Evolutionary conservation across 2,888 invertebrate genomes (phyloP).

Genomic region (Balanococcus diminutus): DNA sequence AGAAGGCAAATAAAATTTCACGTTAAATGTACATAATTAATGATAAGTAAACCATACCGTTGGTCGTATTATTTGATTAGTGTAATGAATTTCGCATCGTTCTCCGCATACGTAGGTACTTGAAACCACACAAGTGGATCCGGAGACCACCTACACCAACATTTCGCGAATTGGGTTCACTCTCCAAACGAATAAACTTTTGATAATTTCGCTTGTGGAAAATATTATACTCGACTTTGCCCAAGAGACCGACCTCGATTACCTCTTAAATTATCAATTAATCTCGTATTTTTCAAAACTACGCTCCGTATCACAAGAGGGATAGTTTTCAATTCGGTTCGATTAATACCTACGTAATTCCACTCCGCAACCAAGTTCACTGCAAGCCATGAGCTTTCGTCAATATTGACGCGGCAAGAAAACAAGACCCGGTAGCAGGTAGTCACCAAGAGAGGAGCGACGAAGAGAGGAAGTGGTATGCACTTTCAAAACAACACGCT

Average conservation of each 20-base stretch:
- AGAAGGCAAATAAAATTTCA: slow-evolving; percentile 6
- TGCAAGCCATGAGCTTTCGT: background rate
- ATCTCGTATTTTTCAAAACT: background rate
- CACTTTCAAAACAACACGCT: background rate
- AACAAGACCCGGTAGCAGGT: background rate
- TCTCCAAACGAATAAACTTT: background rate
- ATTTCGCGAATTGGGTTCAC: too few species aligned
- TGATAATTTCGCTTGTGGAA: background rate
- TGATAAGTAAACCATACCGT: background rate
- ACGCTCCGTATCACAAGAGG: background rate
- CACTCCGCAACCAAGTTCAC: too few species aligned
- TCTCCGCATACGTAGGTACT: too few species aligned
- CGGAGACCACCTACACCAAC: too few species aligned
- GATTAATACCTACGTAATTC: background rate
- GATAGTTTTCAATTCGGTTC: background rate
- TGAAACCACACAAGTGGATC: too few species aligned
- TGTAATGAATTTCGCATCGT: background rate
- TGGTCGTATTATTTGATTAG: slow-evolving; percentile 18
- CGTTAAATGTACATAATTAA: background rate
- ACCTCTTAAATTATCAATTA: background rate
- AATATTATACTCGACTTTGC: background rate
- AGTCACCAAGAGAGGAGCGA: background rate
- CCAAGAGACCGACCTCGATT: background rate
- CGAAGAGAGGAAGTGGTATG: background rate
- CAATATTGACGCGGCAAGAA: slow-evolving; percentile 1